Evolutionary conservation across 2,797 vertebrate species (phyloP), one percentile per base, ranked within the genome.

Genomic region (Lycodopsis pacificus): DNA sequence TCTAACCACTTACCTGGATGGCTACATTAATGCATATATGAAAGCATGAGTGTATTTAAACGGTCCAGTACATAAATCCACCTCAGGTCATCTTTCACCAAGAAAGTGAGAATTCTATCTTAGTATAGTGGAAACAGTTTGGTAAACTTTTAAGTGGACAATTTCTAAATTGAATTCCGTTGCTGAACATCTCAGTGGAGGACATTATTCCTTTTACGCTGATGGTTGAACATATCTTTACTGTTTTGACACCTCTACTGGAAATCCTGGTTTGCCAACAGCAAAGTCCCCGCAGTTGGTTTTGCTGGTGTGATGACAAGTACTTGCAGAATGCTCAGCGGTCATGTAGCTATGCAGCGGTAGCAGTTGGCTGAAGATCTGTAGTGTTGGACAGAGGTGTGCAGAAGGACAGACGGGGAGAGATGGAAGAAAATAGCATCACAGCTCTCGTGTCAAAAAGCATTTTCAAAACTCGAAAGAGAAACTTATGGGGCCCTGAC

Each of bases 321-420:
- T 83, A 80, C 84, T 78, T 84, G 65, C 57, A 77, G 78, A 82
- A 80, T 86, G 74, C 64, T 79, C 61, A 66, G 71, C 65, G 42
- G 58, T 81, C 67, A 70, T 62, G 56, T 56, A 68, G 64, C 62
- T 74, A n/a, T 68, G 62, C 40, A 40, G 73, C 44, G 10, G 71
- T 56, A 76, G 68, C 56, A 68, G 20, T 49, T 76, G 59, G 66
- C 69, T 64, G 56, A 66, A 75, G 62, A 76, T 79, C 70, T 77
- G 58, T 22, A 15, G 42, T 54, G 48, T 44, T 73, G n/a, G 42
- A 65, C 42, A 57, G 56, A 77, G 48, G 61, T 79, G 25, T 81
- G 56, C 54, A 25, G 34, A 51, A n/a, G 6, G 12, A 69, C 65
- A 56, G 40, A 14, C 19, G 4, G 42, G 17, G 32, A 46, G 19